Conservation (phyloP, 2,888 invertebrate species). For the Alloplasta piceator region DNA sequence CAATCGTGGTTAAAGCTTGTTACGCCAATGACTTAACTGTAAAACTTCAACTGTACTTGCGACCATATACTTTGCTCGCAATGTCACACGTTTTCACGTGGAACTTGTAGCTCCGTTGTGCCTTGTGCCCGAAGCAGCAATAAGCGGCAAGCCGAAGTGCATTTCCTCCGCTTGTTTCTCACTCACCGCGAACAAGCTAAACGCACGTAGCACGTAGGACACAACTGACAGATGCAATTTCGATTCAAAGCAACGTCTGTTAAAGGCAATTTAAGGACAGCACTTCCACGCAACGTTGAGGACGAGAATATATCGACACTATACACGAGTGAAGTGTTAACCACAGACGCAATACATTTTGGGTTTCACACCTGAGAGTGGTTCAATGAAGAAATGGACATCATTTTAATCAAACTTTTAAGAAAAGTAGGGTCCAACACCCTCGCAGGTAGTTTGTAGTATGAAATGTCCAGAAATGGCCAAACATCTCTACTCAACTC, state of each 20-base stretch:
- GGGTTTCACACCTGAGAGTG: background rate
- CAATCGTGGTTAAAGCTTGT: slow-evolving; percentile 28
- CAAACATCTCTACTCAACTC: no score
- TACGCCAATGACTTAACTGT: slow-evolving; percentile 2
- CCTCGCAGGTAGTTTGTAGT: no score
- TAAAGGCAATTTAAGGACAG: slow-evolving; percentile 32
- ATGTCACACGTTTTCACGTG: slow-evolving; percentile 24
- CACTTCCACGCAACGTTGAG: slow-evolving; percentile 30
- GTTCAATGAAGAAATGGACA: background rate
- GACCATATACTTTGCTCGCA: slow-evolving; percentile 4
- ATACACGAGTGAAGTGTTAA: slow-evolving; percentile 23
- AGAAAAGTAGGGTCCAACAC: background rate
- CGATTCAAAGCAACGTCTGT: slow-evolving; percentile 43
- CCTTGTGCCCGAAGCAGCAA: slow-evolving; percentile 36
- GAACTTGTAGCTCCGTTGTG: slow-evolving; percentile 41
- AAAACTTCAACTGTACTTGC: background rate
- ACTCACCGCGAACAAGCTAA: slow-evolving; percentile 26
- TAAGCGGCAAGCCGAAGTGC: slow-evolving; percentile 31
- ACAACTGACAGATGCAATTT: slow-evolving; percentile 44
- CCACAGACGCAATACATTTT: slow-evolving; percentile 16
- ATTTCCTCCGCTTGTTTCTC: slow-evolving; percentile 23
- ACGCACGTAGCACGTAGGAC: slow-evolving; percentile 10
- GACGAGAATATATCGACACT: slow-evolving; percentile 1
- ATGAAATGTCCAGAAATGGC: no score
- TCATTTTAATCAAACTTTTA: background rate